Evolutionary conservation across 2,113 vertebrate species (phyloP).

Genomic region (Noturus placidus): DNA sequence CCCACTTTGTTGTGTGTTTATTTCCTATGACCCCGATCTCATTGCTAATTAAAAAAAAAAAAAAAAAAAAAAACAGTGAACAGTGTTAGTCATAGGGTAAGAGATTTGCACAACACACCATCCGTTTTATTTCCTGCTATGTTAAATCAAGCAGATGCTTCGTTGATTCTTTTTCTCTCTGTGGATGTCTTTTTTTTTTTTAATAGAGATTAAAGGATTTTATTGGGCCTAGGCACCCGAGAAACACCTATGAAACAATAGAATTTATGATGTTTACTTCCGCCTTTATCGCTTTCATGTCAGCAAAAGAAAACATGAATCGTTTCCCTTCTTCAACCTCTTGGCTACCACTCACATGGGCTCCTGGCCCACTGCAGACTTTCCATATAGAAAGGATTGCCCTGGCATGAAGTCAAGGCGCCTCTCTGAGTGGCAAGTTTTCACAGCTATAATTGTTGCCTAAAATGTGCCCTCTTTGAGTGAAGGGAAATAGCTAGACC

Average conservation of each 20-base stretch:
- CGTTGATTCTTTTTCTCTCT: conserved; percentile 15
- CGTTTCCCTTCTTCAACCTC: conserved; percentile 82
- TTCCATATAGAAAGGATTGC: conserved; percentile 79
- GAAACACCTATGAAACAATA: conserved; percentile 77
- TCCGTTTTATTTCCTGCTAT: conserved; percentile 39
- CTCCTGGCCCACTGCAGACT: conserved; percentile 75
- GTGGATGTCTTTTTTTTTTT: neutral
- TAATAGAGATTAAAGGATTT: conserved; percentile 41
- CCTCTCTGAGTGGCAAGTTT: conserved; percentile 76
- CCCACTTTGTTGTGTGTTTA: conserved; percentile 37
- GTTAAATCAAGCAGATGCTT: conserved; percentile 35
- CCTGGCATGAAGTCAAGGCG: conserved; percentile 79
- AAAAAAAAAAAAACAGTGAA: neutral
- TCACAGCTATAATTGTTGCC: conserved; percentile 75
- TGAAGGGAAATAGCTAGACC: conserved; percentile 71
- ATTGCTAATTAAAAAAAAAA: neutral
- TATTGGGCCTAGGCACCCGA: conserved; percentile 43
- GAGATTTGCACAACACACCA: neutral
- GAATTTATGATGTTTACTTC: conserved; percentile 78
- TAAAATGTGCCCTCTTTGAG: conserved; percentile 69
- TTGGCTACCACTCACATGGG: conserved; percentile 74
- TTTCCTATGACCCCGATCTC: conserved; percentile 32
- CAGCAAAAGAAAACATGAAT: conserved; percentile 82
- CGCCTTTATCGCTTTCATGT: conserved; percentile 78
- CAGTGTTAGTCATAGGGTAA: neutral